phyloP scores from a whole-genome alignment of 2,113 vertebrate species.

The Origma solitaria region DNA sequence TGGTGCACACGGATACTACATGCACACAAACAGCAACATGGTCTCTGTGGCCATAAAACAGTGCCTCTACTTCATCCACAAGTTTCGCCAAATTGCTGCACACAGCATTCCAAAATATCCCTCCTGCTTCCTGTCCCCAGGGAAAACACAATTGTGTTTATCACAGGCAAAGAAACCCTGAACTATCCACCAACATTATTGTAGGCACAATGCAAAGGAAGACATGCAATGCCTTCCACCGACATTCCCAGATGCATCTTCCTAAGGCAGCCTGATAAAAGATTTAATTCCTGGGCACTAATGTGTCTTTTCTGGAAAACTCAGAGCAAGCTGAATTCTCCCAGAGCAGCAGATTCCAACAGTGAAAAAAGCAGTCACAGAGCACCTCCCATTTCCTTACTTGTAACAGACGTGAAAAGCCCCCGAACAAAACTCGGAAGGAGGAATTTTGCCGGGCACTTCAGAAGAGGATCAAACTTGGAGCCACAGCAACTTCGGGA shows the following conservation, averaged over 20 bases:
- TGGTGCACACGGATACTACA: neutral
- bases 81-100: neutral
- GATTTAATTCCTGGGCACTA: neutral
- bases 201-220: neutral
- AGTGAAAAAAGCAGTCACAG: neutral
- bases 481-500: neutral
- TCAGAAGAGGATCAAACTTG: neutral
- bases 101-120: neutral
- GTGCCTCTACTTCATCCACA: neutral
- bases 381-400: neutral
- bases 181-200: neutral
- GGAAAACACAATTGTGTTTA: neutral
- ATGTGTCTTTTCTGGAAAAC: neutral
- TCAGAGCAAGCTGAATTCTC: neutral
- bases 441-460: neutral
- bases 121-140: neutral
- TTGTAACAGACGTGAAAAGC: rapidly evolving
- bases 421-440: neutral
- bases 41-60: neutral
- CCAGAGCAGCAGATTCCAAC: neutral
- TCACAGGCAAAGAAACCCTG: neutral
- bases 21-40: rapidly evolving
- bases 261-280: neutral
- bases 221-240: neutral
- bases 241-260: neutral